Evolutionary conservation across 1,140 invertebrate genomes (phyloP).

Genomic region (Leptestheria dahalacensis): DNA sequence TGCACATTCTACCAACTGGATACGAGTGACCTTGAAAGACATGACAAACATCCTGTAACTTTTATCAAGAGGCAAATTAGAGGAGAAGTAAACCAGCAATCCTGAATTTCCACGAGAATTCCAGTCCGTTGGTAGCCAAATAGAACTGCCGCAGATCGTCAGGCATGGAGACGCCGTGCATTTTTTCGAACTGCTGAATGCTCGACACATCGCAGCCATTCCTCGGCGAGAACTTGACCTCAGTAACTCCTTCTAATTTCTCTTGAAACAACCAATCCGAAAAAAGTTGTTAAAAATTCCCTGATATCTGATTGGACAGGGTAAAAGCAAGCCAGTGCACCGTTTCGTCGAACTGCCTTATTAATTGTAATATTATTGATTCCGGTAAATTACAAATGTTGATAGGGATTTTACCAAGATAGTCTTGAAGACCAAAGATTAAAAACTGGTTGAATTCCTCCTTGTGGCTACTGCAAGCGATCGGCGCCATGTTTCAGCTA

Average conservation of each 20-base stretch:
- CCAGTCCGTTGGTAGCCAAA: constrained; percentile 8
- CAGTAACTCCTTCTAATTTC: not conserved
- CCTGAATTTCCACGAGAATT: constrained; percentile 10
- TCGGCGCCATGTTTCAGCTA: not conserved
- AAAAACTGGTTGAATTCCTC: not conserved
- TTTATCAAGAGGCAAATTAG: not conserved
- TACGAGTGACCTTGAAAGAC: not conserved
- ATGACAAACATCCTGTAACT: not conserved
- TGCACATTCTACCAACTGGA: constrained; percentile 11
- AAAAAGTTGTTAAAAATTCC: no score
- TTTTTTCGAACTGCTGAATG: not conserved
- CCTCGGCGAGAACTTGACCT: not conserved
- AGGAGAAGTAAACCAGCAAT: not conserved
- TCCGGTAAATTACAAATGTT: no score
- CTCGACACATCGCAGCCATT: not conserved
- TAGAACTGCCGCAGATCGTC: constrained; percentile 9
- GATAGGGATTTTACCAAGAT: not conserved
- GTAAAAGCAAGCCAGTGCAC: no score
- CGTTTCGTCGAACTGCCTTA: no score
- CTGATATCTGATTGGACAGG: no score
- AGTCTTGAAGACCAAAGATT: not conserved
- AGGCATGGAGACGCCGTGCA: constrained; percentile 6
- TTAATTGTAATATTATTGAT: no score
- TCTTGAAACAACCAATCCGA: not conserved
- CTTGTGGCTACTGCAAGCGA: not conserved